Evolutionary conservation across 2,797 vertebrate genomes (phyloP).

Genomic region (Iguana delicatissima): DNA sequence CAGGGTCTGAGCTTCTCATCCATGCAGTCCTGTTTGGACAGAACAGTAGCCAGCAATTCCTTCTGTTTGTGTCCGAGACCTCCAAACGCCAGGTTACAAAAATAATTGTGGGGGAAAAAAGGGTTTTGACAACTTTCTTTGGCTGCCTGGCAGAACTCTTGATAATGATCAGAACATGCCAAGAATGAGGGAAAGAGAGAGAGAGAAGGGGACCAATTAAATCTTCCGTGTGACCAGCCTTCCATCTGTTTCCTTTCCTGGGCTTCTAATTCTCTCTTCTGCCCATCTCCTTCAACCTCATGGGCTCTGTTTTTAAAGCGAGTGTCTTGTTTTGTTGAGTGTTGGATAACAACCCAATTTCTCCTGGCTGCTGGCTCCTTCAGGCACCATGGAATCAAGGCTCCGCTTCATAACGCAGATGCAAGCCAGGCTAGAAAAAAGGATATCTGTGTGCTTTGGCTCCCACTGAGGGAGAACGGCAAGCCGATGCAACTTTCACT

Average conservation of each 20-base stretch:
- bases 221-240: background rate
- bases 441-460: too few relatives aligned
- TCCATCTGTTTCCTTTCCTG: background rate
- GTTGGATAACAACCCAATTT: background rate
- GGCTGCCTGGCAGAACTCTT: too few relatives aligned
- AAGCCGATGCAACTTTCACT: too few relatives aligned
- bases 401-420: background rate
- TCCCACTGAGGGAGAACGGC: background rate
- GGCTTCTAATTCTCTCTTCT: background rate
- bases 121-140: background rate
- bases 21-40: slow-evolving; percentile 44
- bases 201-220: background rate
- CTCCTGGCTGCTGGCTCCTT: background rate
- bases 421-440: background rate
- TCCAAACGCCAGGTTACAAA: slow-evolving; percentile 22
- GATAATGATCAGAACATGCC: background rate
- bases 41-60: slow-evolving; percentile 51
- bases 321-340: background rate
- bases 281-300: background rate
- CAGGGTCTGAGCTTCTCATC: slow-evolving; percentile 59
- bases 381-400: too few relatives aligned
- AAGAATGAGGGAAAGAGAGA: background rate
- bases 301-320: slow-evolving; percentile 10
- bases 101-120: background rate
- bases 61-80: background rate